Conservation (phyloP, 2,888 invertebrate species). For the Hesperia comma region DNA sequence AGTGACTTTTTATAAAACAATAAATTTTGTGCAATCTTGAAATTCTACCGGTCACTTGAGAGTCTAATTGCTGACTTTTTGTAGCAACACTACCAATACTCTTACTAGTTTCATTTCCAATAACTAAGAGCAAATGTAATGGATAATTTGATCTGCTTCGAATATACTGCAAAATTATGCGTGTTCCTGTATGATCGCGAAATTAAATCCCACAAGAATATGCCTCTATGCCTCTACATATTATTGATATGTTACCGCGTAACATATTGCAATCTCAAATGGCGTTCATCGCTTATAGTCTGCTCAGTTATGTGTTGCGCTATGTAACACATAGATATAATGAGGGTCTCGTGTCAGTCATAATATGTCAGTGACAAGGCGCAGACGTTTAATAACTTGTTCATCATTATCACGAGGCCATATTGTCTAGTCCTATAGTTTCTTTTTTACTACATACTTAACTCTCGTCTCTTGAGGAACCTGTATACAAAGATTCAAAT, state of each 20-base stretch:
- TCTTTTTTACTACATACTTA: neutral
- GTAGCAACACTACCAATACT: neutral
- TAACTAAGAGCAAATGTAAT: neutral
- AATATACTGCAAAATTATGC: neutral
- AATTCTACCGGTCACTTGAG: neutral
- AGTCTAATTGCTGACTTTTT: neutral
- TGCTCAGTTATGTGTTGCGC: neutral
- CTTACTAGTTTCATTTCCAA: neutral
- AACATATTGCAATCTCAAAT: slow-evolving; percentile 8
- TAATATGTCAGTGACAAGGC: slow-evolving; percentile 5
- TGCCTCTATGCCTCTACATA: neutral
- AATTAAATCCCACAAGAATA: slow-evolving; percentile 5
- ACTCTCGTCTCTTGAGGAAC: no score
- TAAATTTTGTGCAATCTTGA: no score
- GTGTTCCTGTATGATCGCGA: neutral
- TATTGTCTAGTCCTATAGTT: neutral
- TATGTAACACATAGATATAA: slow-evolving; percentile 7
- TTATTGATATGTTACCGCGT: neutral
- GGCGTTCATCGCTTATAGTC: slow-evolving; percentile 1
- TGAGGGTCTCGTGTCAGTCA: slow-evolving; percentile 6
- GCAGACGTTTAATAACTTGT: neutral
- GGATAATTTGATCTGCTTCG: neutral
- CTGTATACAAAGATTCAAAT: no score
- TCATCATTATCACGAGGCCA: neutral
- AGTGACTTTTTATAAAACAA: no score